Percentiles rank a stretch among this genome's conserved stretches.
These are phyloP conservation scores for Ectropis crepuscularia DNA, from an alignment of 2,888 invertebrate species.

Conservation along the genomic window DNA sequence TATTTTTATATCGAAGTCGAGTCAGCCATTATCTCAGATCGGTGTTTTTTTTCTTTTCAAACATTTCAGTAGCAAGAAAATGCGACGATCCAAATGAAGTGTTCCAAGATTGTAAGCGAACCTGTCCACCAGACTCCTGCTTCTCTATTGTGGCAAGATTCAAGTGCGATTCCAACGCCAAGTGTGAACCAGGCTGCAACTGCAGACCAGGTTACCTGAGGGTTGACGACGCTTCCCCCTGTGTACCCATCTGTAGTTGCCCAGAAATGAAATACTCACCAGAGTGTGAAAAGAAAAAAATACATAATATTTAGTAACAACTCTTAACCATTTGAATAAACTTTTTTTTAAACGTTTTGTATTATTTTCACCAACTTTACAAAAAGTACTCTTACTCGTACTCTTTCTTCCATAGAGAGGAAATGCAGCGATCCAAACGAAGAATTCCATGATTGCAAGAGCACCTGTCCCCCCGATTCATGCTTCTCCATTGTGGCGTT, in stretches of 20 bases:
- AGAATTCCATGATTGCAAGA: slow-evolving; percentile 42
- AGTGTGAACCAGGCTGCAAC: slow-evolving; percentile 43
- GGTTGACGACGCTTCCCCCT: slow-evolving; percentile 27
- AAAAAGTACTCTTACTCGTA: too few species aligned
- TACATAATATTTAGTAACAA: too few species aligned
- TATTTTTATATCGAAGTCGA: too few species aligned
- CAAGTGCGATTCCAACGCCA: slow-evolving; percentile 38
- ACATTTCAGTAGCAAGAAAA: slow-evolving; percentile 7
- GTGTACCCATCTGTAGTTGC: slow-evolving; percentile 45
- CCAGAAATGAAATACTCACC: slow-evolving; percentile 37
- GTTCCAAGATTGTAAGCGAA: slow-evolving; percentile 39
- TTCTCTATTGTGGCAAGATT: slow-evolving; percentile 38
- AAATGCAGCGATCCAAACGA: slow-evolving; percentile 40
- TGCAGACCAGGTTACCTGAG: slow-evolving; percentile 47
- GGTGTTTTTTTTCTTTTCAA: too few species aligned
- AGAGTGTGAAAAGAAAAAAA: slow-evolving; percentile 4
- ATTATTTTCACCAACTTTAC: background rate
- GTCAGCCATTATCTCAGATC: too few species aligned
- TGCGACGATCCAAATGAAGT: slow-evolving; percentile 42
- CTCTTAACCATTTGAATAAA: too few species aligned
- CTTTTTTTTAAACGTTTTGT: background rate
- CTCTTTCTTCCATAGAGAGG: slow-evolving; percentile 5
- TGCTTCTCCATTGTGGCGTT: slow-evolving; percentile 41
- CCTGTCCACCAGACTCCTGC: slow-evolving; percentile 51
- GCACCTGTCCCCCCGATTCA: slow-evolving; percentile 47